phyloP scores from a whole-genome alignment of 2,113 vertebrate species.

The Crocuta crocuta region DNA sequence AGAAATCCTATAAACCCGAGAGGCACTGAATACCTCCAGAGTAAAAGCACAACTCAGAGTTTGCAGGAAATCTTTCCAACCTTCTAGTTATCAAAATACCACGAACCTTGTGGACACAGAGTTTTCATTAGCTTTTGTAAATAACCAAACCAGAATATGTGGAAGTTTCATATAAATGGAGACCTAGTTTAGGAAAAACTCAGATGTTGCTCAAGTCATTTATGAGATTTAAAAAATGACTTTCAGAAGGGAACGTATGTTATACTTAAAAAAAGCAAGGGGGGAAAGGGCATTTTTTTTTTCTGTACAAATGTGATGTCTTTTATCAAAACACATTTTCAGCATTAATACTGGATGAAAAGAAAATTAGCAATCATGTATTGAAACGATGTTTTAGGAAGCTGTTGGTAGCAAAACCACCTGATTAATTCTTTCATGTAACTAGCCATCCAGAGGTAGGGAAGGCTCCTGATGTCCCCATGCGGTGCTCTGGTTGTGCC shows the following conservation, averaged over 20 bases:
- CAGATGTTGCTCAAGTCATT: conserved; percentile 3
- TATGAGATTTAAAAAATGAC: conserved; percentile 41
- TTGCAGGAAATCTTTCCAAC: not conserved
- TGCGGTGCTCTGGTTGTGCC: not conserved
- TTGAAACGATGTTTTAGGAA: not conserved
- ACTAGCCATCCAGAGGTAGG: not conserved
- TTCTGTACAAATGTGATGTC: conserved; percentile 19
- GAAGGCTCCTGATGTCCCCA: not conserved
- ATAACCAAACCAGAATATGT: not conserved
- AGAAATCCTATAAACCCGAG: not conserved
- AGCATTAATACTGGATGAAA: not conserved
- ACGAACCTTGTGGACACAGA: not conserved
- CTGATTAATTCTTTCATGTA: not conserved
- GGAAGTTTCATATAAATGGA: conserved; percentile 30
- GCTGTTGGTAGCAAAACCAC: conserved; percentile 8
- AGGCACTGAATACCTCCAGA: not conserved
- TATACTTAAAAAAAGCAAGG: not conserved
- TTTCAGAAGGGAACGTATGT: conserved; percentile 34
- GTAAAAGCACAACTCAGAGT: not conserved
- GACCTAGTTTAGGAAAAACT: not conserved
- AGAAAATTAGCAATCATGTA: conserved; percentile 13
- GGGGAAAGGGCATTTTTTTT: conserved; percentile 9
- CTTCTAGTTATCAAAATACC: conserved; percentile 31
- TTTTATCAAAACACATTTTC: conserved; percentile 44
- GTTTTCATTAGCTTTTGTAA: conserved; percentile 55